Evolutionary conservation across 2,888 invertebrate genomes (phyloP), one percentile per base, ranked within the genome.

Genomic region (Eretmocerus hayati): DNA sequence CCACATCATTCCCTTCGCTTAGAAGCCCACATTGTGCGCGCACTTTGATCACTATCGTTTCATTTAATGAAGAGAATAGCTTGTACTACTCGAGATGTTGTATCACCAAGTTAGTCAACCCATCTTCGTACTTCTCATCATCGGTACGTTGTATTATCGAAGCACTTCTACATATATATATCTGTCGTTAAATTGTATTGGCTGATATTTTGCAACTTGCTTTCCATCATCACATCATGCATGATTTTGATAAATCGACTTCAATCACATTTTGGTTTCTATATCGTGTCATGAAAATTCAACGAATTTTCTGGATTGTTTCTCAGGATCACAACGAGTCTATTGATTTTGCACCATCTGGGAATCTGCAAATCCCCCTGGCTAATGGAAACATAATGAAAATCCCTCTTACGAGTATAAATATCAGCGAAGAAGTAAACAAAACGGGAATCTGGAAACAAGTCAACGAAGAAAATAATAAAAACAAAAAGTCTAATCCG

Each of bases 381-480:
- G 85, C 88, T 44, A 90, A 90, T 69, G 91, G 91, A 43, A 90
- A 90, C 69, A 84, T 91, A 47, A 87, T 91, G 83, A 90, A 90
- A 67, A 90, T 91, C 58, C 90, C 90, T 2, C 72, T 89, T 55
- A 79, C 86, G 30, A 84, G 87, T 30, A 88, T 92, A 60, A 92
- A 91, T 69, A 89, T 94, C 65, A 86, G 91, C 5, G 93, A 95
- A 69, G 95, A 95, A 72, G 88, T 95, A 48, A 87, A 92, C 66
- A 90, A 90, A 71, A 87, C 89, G 22, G 88, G 91, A 26, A 87
- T 95, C 64, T 96, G 95, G 95, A 89, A 90, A 65, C 89, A 90
- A 72, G 86, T 90, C 13, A 90, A 89, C 67, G 84, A 83, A 62
- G 77, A 77, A 54, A 83, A 81, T 64, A 74, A 76, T 51, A 76